Base-by-base conservation (phyloP, 2,113 vertebrate genomes). In the Trematomus loennbergii region DNA sequence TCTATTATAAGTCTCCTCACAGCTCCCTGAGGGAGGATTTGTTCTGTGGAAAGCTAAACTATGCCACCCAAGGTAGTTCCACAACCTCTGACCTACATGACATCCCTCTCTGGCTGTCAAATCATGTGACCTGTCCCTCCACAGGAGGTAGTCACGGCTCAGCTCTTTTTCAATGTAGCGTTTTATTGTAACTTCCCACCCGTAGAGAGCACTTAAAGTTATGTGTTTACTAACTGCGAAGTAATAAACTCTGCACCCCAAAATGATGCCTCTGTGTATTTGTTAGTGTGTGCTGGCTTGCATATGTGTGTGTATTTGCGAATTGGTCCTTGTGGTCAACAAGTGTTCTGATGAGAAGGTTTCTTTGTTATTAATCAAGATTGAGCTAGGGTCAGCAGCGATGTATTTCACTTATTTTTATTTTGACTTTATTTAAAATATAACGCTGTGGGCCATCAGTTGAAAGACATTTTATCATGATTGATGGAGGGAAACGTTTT, bases 41-140 rank as follows among this genome's bases (percentile, higher is more conserved):
- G 29, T 77, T 71, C 0, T 61, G 74, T 78, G 75, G 81, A 88
- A 89, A 88, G 20, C 75, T 77, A 84, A 89, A 90, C 89, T 22
- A 89, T 93, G 84, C 93, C 91, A 93, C 92, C 90, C 93, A 94
- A 87, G 87, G 86, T 89, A 84, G 85, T 90, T 91, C 80, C 58
- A 68, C 82, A 84, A 89, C 92, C 91, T 90, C 74, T 87, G 88
- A 93, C 93, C 93, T 79, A 0, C n/a, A 59, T 71, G 79, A 62
- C 82, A 76, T 93, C 84, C 16, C 66, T 91, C 82, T 87, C 40
- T 33, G 64, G 53, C 78, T 86, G 85, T 87, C 81, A 79, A 78
- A 81, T 77, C 73, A 55, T 71, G 11, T 81, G 82, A 68, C 87
- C 75, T 74, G 66, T 76, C 72, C 62, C 85, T 6, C 79, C 17